Evolutionary conservation across 2,113 vertebrate genomes (phyloP).

Genomic region (Colistium nudipinnis): DNA sequence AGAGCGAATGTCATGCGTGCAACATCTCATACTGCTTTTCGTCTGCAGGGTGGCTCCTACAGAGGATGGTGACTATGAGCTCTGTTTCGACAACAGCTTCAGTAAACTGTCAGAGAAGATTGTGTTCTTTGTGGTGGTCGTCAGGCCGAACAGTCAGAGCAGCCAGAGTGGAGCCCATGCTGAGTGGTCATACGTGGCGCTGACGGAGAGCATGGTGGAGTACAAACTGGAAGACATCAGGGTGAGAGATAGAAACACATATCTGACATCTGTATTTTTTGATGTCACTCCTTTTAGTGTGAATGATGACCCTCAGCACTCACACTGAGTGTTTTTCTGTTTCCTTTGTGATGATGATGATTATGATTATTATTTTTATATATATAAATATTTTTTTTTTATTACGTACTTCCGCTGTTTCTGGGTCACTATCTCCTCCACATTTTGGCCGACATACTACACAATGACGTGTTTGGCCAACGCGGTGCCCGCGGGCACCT

Average conservation of each 20-base stretch:
- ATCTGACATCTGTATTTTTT: too few species aligned
- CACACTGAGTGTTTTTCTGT: too few species aligned
- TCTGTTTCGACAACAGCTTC: slow-evolving; percentile 95
- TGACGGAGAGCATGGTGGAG: slow-evolving; percentile 81
- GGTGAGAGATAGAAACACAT: slow-evolving; percentile 58
- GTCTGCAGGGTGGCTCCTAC: slow-evolving; percentile 85
- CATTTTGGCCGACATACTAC: too few species aligned
- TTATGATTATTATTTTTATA: too few species aligned
- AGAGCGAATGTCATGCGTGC: not conserved
- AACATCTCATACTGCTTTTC: not conserved
- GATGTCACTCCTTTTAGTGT: too few species aligned
- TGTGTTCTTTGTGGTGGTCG: slow-evolving; percentile 87
- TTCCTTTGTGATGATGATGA: too few species aligned
- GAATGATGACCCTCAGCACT: too few species aligned
- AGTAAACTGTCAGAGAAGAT: slow-evolving; percentile 89
- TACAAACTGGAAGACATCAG: slow-evolving; percentile 75
- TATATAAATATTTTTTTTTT: too few species aligned
- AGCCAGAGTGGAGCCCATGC: slow-evolving; percentile 44
- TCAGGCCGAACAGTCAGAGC: slow-evolving; percentile 71
- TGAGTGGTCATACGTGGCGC: slow-evolving; percentile 74
- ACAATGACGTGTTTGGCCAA: too few species aligned
- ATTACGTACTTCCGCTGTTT: too few species aligned
- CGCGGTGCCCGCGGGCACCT: too few species aligned
- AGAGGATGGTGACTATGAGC: slow-evolving; percentile 86
- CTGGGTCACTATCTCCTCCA: too few species aligned